phyloP scores from a whole-genome alignment of 2,113 vertebrate genomes.

The Sinocyclocheilus anophthalmus region DNA sequence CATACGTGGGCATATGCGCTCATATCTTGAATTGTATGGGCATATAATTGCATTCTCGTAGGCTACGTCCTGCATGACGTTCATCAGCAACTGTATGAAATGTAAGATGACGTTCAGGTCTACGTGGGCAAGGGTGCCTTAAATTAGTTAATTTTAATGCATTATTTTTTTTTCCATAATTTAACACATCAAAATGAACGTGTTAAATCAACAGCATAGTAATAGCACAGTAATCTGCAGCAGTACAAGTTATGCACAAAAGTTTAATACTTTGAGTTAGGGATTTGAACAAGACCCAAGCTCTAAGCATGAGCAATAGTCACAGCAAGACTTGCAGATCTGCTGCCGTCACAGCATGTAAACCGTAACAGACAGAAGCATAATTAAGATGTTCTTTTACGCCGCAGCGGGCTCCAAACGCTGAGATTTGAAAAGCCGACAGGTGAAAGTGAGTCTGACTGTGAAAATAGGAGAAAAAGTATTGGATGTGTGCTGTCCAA shows the following conservation, averaged over 20 bases:
- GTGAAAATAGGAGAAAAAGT: neutral
- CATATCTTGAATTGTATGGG: no score
- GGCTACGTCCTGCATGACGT: no score
- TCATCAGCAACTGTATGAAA: no score
- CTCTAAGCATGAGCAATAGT: neutral
- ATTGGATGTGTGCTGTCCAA: conserved; percentile 20
- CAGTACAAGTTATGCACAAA: neutral
- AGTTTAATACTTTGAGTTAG: neutral
- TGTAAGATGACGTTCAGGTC: no score
- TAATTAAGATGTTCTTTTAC: neutral
- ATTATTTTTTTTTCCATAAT: no score
- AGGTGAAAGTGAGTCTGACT: neutral
- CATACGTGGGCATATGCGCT: no score
- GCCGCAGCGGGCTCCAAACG: neutral
- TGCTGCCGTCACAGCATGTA: neutral
- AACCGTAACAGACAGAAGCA: neutral
- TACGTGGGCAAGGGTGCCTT: no score
- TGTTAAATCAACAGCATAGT: no score
- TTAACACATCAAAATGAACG: no score
- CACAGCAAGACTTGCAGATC: neutral
- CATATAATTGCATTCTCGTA: no score
- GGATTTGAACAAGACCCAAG: neutral
- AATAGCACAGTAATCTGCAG: no score
- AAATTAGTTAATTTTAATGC: no score
- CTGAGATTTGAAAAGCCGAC: neutral